Percentiles rank a stretch among this genome's conserved stretches.
Evolutionary conservation across 2,113 vertebrate genomes (phyloP).

Genomic region (Neolamprologus caudopunctatus): DNA sequence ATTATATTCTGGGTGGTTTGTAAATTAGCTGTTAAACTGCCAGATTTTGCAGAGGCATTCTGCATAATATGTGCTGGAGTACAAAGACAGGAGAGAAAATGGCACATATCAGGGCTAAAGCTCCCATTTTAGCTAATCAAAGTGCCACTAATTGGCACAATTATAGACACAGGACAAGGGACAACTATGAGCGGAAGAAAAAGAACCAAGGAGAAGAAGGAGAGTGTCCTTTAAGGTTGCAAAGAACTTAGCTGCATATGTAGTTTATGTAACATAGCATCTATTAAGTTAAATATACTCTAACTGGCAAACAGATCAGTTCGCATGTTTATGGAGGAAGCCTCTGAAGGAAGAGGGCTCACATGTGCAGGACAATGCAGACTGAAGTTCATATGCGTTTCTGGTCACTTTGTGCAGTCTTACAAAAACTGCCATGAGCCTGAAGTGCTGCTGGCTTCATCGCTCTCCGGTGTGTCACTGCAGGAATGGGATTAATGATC

Average conservation of each 20-base stretch:
- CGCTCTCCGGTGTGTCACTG: neutral
- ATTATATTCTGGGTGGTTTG: neutral
- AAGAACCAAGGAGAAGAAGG: neutral
- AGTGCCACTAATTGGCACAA: slow-evolving; percentile 38
- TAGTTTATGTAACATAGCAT: neutral
- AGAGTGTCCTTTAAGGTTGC: neutral
- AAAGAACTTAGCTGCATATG: neutral
- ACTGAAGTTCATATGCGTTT: neutral
- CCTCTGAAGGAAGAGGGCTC: neutral
- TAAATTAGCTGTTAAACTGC: neutral
- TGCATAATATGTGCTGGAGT: neutral
- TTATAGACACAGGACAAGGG: neutral
- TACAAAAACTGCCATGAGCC: neutral
- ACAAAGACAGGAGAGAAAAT: neutral
- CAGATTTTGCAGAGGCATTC: neutral
- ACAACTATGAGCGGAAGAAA: neutral
- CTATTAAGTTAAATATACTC: neutral
- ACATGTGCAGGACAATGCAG: slow-evolving; percentile 10
- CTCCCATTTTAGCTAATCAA: slow-evolving; percentile 24
- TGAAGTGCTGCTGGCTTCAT: neutral
- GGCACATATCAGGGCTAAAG: neutral
- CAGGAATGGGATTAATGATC: slow-evolving; percentile 4
- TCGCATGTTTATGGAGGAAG: neutral
- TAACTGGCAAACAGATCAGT: neutral
- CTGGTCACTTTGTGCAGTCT: neutral